A percentile compares a stretch with the other conserved stretches of the same genome.
phyloP scores from a whole-genome alignment of 1,140 invertebrate genomes.

The Stegodyphus dumicola region DNA sequence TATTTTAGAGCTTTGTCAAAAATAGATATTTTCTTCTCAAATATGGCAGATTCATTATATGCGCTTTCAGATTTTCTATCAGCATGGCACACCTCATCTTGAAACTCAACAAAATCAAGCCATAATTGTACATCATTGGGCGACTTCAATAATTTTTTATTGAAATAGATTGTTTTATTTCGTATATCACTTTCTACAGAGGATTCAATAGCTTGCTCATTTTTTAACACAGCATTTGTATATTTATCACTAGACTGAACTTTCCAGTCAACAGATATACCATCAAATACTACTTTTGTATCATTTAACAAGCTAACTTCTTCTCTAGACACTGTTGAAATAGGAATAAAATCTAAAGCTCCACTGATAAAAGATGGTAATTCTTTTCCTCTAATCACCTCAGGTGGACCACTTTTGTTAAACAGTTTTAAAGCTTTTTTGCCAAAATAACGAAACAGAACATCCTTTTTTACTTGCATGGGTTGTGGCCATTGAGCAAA shows the following conservation, averaged over 20 bases:
- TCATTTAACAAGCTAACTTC: background rate
- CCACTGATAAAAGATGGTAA: too few relatives aligned
- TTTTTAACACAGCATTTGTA: background rate
- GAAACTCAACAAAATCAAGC: conserved; percentile 71
- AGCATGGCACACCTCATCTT: conserved; percentile 64
- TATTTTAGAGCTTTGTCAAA: conserved; percentile 69
- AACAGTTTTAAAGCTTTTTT: conserved; percentile 26
- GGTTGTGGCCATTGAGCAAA: background rate
- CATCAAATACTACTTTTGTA: conserved; percentile 23
- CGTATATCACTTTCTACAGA: conserved; percentile 1
- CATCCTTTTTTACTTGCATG: background rate
- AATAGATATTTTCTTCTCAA: conserved; percentile 70
- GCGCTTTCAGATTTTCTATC: background rate
- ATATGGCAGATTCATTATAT: conserved; percentile 28
- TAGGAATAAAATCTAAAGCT: conserved; percentile 11
- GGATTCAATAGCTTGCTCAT: background rate
- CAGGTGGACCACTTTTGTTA: background rate
- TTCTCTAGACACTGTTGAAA: background rate
- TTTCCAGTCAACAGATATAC: conserved; percentile 43
- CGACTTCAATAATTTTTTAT: conserved; percentile 67
- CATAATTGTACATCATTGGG: conserved; percentile 68
- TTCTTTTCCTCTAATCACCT: background rate
- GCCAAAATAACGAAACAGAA: conserved; percentile 32
- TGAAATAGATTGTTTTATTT: conserved; percentile 67
- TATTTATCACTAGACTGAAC: background rate